Base-by-base conservation (phyloP, 2,113 vertebrate genomes). In the Fulmarus glacialis region DNA sequence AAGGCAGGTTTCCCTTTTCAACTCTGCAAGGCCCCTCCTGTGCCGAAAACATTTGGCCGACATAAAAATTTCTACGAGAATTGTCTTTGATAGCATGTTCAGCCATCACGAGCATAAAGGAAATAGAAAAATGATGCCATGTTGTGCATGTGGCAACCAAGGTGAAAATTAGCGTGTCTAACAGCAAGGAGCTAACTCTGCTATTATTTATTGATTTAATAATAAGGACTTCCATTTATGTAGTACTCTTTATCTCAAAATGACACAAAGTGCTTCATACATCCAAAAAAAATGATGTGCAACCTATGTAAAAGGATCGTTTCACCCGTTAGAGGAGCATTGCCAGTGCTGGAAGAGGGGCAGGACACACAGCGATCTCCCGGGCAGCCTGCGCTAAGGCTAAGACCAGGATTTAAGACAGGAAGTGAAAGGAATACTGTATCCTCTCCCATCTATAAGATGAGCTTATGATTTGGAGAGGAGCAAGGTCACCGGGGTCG, bases 1-100 rank as follows among this genome's bases (percentile, higher is more conserved):
- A 80, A 94, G 45, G 27, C 95, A 93, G 64, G 38, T 62, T 95
- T 94, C 89, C 90, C 73, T 93, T 90, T 95, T 48, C 72, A 91
- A 94, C 64, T 89, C 74, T 62, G 94, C 67, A 85, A 98, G 87
- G n/a, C 32, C 34, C 52, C 23, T 88, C 73, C 45, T 80, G 32
- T 13, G 34, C 68, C 4, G 6, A 93, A 97, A 97, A 64, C 2
- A 9, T 80, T 92, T 71, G 86, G 55, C 45, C 43, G 14, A 92
- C 78, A 48, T 34, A 71, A 93, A 95, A 73, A 91, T 87, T 70
- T 95, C 79, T 45, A 23, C 2, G 0, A 43, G 40, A 88, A 86
- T 60, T 2, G 8, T 59, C 96, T 96, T 56, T 75, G 82, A 75
- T 56, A 38, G 18, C 2, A 0, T 36, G 12, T 64, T 88, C 43